Evolutionary conservation across 30 jellyfish, hydroid and myxozoan species (phyloP).

Genomic region (Turritopsis rubra): DNA sequence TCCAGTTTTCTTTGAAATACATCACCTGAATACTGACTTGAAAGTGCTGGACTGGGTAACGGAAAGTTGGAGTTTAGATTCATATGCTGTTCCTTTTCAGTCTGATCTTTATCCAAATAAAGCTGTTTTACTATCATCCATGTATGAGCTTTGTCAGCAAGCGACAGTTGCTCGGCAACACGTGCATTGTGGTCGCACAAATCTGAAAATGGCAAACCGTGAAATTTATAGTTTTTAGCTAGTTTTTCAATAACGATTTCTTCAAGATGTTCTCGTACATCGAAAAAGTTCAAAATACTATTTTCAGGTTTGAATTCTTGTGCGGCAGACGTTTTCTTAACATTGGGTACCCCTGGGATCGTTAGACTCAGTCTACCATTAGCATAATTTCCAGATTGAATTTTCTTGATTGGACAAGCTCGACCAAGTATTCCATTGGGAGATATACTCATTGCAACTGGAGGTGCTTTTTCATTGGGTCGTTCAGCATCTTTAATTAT

Average conservation of each 20-base stretch:
- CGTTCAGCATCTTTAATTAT: constrained; percentile 76
- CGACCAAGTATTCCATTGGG: constrained; percentile 75
- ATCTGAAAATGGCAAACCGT: constrained; percentile 32
- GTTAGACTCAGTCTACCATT: constrained; percentile 33
- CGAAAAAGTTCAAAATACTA: constrained; percentile 58
- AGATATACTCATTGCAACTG: constrained; percentile 88
- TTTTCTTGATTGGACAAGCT: constrained; percentile 53
- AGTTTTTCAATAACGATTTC: constrained; percentile 17
- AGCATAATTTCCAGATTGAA: constrained; percentile 16
- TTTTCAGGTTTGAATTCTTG: constrained; percentile 68
- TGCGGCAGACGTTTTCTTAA: constrained; percentile 35
- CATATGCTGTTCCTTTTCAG: constrained; percentile 5
- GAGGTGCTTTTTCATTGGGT: constrained; percentile 96
- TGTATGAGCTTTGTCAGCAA: constrained; percentile 66
- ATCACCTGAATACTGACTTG: constrained; percentile 14
- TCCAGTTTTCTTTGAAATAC: constrained; percentile 18
- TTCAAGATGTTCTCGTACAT: constrained; percentile 21
- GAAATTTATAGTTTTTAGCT: constrained; percentile 38
- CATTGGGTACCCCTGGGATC: constrained; percentile 41
- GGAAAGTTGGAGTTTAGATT: background rate
- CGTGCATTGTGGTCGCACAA: constrained; percentile 49
- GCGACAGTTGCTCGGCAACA: constrained; percentile 51
- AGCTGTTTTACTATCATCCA: constrained; percentile 60
- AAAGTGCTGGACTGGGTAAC: constrained; percentile 8
- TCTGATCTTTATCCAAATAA: background rate